A percentile compares a stretch with the other conserved stretches of the same genome.
phyloP scores from a whole-genome alignment of 2,113 vertebrate genomes.

The Pedionomus torquatus region DNA sequence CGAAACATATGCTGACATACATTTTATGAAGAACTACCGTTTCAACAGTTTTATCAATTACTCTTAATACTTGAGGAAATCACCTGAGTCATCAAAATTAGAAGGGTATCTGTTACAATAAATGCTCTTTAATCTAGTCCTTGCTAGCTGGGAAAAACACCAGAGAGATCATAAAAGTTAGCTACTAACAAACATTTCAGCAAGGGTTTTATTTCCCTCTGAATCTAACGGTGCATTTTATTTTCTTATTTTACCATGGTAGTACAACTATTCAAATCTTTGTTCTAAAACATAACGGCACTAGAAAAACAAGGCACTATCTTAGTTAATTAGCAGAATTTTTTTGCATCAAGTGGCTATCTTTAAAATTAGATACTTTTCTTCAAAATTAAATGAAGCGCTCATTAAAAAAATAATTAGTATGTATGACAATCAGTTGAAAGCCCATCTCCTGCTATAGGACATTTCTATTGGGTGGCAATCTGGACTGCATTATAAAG shows the following conservation, averaged over 20 bases:
- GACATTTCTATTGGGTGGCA: conserved; percentile 68
- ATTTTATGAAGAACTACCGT: not conserved
- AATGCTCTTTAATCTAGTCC: not conserved
- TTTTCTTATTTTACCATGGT: not conserved
- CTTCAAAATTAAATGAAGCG: conserved; percentile 67
- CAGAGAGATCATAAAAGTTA: not conserved
- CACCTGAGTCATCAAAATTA: not conserved
- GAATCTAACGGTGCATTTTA: not conserved
- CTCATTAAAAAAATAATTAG: conserved; percentile 74
- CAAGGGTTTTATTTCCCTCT: not conserved
- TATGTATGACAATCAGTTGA: conserved; percentile 68
- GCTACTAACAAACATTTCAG: not conserved
- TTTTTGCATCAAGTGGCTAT: conserved; percentile 33
- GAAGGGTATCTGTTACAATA: not conserved
- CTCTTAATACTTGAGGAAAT: not conserved
- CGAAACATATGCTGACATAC: not conserved
- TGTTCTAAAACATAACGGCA: not conserved
- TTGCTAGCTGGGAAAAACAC: not conserved
- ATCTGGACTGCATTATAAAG: conserved; percentile 71
- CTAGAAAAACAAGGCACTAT: not conserved
- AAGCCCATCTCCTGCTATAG: conserved; percentile 67
- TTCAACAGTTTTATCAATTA: not conserved
- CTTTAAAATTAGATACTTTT: conserved; percentile 41
- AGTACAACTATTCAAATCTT: not conserved
- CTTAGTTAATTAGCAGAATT: conserved; percentile 32